Conservation (phyloP, 2,888 invertebrate genomes). For the Glyphotaelius pellucidus region DNA sequence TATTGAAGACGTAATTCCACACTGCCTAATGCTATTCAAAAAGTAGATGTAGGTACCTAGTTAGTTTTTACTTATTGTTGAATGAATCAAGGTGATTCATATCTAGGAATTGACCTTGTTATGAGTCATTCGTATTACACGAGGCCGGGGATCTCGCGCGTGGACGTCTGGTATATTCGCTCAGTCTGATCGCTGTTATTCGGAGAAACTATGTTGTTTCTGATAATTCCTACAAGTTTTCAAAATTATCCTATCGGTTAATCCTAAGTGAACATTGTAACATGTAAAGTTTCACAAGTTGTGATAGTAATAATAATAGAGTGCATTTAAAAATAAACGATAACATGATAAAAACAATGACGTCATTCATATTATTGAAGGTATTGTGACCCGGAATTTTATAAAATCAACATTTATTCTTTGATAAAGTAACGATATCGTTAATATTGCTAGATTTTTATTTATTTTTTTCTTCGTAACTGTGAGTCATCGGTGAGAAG, state of each 20-base stretch:
- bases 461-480: conserved; percentile 46
- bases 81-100: conserved; percentile 73
- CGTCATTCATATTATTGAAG: conserved; percentile 78
- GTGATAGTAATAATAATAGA: conserved; percentile 68
- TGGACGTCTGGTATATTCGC: conserved; percentile 38
- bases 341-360: conserved; percentile 79
- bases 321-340: conserved; percentile 68
- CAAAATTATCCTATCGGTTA: conserved; percentile 44
- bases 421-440: conserved; percentile 11
- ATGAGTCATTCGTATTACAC: conserved; percentile 75
- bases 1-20: background rate
- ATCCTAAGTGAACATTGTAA: conserved; percentile 28
- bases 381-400: conserved; percentile 67
- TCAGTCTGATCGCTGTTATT: conserved; percentile 45
- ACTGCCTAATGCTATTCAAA: background rate
- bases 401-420: conserved; percentile 22
- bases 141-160: conserved; percentile 77
- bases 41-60: background rate
- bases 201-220: conserved; percentile 33
- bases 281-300: conserved; percentile 68
- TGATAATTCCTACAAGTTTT: conserved; percentile 58
- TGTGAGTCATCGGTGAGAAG: conserved; percentile 60
- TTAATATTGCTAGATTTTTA: conserved; percentile 36
- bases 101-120: conserved; percentile 80
- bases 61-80: conserved; percentile 23